Conservation (phyloP, 2,888 invertebrate genomes). For the Crioceris asparagi region DNA sequence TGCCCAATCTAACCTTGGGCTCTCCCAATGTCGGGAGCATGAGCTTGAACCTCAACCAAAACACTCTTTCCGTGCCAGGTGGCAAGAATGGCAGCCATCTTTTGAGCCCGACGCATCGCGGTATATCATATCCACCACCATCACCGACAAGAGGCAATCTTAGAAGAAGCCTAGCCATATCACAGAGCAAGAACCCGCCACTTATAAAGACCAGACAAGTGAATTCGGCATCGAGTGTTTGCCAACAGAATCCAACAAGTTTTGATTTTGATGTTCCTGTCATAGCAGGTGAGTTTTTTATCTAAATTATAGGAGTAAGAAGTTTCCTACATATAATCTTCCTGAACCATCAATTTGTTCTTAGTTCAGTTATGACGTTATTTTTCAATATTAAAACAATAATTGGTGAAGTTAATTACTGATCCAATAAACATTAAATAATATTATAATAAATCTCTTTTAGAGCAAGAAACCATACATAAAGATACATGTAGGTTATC, state of each 20-base stretch:
- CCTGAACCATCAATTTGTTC: no score
- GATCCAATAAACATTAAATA: no score
- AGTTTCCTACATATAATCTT: no score
- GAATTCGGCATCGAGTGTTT: constrained; percentile 39
- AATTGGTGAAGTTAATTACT: no score
- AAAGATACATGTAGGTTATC: no score
- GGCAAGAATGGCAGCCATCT: constrained; percentile 37
- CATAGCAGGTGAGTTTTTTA: constrained; percentile 37
- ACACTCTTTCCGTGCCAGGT: constrained; percentile 46
- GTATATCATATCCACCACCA: constrained; percentile 75
- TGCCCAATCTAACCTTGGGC: constrained; percentile 59
- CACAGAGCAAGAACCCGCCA: constrained; percentile 69
- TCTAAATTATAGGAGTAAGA: no score
- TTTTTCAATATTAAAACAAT: no score
- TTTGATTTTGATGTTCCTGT: constrained; percentile 42
- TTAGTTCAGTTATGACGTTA: no score
- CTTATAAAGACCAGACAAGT: constrained; percentile 71
- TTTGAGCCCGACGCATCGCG: constrained; percentile 52
- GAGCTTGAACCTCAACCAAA: constrained; percentile 37
- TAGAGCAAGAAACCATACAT: no score
- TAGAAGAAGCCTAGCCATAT: constrained; percentile 57
- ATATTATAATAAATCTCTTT: no score
- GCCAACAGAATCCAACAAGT: constrained; percentile 33
- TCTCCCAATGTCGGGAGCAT: constrained; percentile 35
- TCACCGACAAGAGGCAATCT: constrained; percentile 60